These are phyloP conservation scores for Leiothrix lutea DNA, from an alignment of 2,113 vertebrate species.

Conservation along the genomic window DNA sequence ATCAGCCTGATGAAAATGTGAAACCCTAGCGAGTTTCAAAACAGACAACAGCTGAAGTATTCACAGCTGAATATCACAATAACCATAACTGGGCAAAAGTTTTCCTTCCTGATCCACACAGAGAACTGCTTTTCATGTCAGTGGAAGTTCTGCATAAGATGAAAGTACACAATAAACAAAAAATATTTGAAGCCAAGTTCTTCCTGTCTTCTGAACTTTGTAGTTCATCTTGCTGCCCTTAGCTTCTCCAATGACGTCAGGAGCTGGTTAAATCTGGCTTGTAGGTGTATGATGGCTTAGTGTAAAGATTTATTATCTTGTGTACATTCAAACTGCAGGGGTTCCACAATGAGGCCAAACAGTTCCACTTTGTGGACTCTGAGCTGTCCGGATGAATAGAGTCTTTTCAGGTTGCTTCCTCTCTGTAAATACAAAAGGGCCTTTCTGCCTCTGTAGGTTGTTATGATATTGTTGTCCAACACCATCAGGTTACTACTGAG, in stretches of 20 bases:
- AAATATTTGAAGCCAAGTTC: background rate
- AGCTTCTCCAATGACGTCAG: background rate
- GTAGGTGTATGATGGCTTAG: background rate
- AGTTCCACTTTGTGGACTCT: background rate
- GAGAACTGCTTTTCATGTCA: background rate
- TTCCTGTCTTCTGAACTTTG: background rate
- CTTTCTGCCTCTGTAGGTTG: background rate
- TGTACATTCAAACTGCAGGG: background rate
- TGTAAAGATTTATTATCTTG: background rate
- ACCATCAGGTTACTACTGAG: background rate
- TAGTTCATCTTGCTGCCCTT: background rate
- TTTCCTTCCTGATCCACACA: background rate
- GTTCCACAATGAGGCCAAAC: background rate
- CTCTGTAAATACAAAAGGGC: background rate
- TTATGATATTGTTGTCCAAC: background rate
- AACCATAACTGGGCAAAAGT: background rate
- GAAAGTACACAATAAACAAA: background rate
- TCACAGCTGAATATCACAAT: background rate
- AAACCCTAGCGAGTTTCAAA: background rate
- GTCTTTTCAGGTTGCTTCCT: background rate
- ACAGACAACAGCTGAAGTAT: background rate
- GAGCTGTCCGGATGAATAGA: background rate
- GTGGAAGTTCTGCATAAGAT: background rate
- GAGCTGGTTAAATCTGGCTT: background rate
- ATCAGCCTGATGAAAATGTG: background rate